These are phyloP conservation scores for Bombus sibiricus DNA, from an alignment of 1,140 invertebrate genomes.

Conservation along the genomic window DNA sequence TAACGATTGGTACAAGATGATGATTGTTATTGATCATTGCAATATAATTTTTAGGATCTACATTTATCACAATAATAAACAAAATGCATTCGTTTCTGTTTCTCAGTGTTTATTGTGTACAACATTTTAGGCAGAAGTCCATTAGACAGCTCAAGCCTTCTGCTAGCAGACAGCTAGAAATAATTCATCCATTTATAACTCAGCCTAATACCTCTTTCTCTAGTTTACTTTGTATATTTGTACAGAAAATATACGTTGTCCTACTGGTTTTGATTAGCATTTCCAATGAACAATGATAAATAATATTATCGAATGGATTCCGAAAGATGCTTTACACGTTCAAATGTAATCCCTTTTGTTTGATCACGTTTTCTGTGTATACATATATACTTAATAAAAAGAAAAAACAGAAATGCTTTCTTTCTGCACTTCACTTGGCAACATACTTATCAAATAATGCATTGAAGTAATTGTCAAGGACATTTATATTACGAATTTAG, in stretches of 20 bases:
- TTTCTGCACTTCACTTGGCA: neutral
- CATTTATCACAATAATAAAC: neutral
- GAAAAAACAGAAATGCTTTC: neutral
- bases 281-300: neutral
- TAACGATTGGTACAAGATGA: too few species aligned
- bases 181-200: slow-evolving; percentile 55
- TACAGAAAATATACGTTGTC: slow-evolving; percentile 20
- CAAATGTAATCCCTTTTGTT: neutral
- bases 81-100: neutral
- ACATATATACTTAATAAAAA: neutral
- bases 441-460: neutral
- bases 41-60: neutral
- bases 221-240: slow-evolving; percentile 26
- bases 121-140: neutral
- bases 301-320: neutral
- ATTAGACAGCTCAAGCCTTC: slow-evolving; percentile 30
- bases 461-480: neutral
- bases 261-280: neutral
- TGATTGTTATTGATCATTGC: too few species aligned
- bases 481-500: neutral
- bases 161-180: slow-evolving; percentile 40
- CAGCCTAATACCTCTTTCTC: slow-evolving; percentile 24
- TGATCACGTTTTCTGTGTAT: too few species aligned
- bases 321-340: neutral
- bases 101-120: neutral